Evolutionary conservation across 2,888 invertebrate genomes (phyloP), one percentile per base, ranked within the genome.

Genomic region (Drosophila melanosoma): DNA sequence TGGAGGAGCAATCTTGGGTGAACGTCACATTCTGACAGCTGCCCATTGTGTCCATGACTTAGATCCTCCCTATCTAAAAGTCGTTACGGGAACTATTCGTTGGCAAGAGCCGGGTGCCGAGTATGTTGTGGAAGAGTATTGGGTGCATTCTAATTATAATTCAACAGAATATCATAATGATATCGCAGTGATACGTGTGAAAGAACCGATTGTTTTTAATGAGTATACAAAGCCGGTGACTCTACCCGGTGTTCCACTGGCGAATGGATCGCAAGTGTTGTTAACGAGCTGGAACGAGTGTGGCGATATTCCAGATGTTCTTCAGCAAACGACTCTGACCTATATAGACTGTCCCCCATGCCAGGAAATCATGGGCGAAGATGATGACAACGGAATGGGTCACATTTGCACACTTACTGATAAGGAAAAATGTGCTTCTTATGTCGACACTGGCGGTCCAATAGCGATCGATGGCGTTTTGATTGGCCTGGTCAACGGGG

Each of bases 211-310:
- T 1, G 89, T 91, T 33, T 94, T 94, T 69, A 92, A 94, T 60
- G 93, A 94, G 3, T 87, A 86, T 0, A 95, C 96, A 0, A 92
- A 94, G 40, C 94, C 95, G 0, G 91, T 95, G 0, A 93, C 94
- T 40, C 87, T 96, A 60, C 95, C 95, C 15, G 91, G 92, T 26
- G 93, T 93, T 8, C 94, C 94, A 0, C 92, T 94, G 23, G 90
- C 93, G 66, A 94, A 94, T 40, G 94, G 93, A 0, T 94, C 95
- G 26, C 89, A 94, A 0, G 69, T 95, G 20, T 82, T 94, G 5
- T 88, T 95, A 0, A 95, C 95, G 12, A 95, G 95, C 11, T 95
- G 95, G 95, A 95, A 95, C 94, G 26, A 94, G 2, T 4, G 48
- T 17, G 94, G 94, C 4, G 92, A 92, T 1, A 81, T 93, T 0